Conservation (phyloP, 2,797 vertebrate genomes). For the Numenius phaeopus region DNA sequence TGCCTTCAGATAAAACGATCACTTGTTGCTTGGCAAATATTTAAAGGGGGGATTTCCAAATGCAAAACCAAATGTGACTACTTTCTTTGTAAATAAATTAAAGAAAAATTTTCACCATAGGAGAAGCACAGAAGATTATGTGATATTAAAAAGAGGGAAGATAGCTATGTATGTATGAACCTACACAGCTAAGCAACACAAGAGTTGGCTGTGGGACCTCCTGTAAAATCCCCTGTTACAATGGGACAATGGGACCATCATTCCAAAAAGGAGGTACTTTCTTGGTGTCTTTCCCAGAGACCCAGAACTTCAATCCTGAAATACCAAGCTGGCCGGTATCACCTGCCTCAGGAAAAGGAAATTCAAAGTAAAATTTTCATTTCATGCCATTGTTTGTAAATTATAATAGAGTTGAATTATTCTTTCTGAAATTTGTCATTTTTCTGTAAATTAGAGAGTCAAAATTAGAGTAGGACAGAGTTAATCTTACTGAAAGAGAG, state of each 20-base stretch:
- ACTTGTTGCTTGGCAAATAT: neutral
- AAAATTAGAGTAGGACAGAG: neutral
- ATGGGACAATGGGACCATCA: neutral
- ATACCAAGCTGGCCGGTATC: neutral
- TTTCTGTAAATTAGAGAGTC: neutral
- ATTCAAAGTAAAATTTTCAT: neutral
- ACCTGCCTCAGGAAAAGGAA: neutral
- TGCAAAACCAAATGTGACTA: neutral
- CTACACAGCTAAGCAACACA: neutral
- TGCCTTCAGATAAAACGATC: neutral
- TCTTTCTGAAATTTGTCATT: neutral
- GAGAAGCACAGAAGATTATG: neutral
- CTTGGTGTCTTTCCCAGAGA: neutral
- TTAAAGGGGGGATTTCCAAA: neutral
- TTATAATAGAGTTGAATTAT: neutral
- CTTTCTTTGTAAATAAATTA: neutral
- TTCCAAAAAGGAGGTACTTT: neutral
- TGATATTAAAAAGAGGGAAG: neutral
- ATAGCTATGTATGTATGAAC: neutral
- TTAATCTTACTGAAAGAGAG: neutral
- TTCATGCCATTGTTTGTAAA: neutral
- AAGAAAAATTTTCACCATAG: neutral
- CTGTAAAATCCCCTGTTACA: neutral
- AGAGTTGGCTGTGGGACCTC: neutral
- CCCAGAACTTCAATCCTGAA: neutral